Conservation (phyloP, 2,888 invertebrate genomes). For the Ceraclea dissimilis region DNA sequence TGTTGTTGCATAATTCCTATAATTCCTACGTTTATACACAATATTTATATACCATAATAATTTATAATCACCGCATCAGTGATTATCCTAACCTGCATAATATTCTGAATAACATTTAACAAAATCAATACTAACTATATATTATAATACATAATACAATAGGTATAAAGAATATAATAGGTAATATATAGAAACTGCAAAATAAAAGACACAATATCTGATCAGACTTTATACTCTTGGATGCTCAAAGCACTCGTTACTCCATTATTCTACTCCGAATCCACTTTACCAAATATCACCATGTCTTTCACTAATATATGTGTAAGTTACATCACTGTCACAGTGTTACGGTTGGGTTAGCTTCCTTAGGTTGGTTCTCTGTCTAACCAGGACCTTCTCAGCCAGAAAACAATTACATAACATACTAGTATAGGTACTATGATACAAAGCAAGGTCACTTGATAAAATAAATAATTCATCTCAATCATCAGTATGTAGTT, state of each 20-base stretch:
- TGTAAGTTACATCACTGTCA: too few relatives aligned
- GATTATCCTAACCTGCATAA: conserved; percentile 30
- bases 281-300: too few relatives aligned
- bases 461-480: conserved; percentile 51
- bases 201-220: conserved; percentile 32
- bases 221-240: conserved; percentile 25
- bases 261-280: too few relatives aligned
- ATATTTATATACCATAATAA: conserved; percentile 4
- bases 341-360: too few relatives aligned
- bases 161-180: conserved; percentile 32
- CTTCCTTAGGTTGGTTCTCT: not conserved
- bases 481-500: too few relatives aligned
- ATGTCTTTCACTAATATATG: too few relatives aligned
- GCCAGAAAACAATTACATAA: conserved; percentile 24
- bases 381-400: conserved; percentile 10
- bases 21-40: conserved; percentile 20
- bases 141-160: not conserved
- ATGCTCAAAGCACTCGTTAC: conserved; percentile 10
- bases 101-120: conserved; percentile 42
- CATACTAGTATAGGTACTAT: conserved; percentile 44
- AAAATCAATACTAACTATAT: conserved; percentile 28
- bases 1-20: conserved; percentile 10
- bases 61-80: conserved; percentile 3
- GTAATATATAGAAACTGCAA: conserved; percentile 31
- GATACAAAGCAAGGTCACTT: conserved; percentile 57